These are phyloP conservation scores for Acipenser transmontanus DNA, from an alignment of 2,797 vertebrate genomes.

Conservation along the genomic window DNA sequence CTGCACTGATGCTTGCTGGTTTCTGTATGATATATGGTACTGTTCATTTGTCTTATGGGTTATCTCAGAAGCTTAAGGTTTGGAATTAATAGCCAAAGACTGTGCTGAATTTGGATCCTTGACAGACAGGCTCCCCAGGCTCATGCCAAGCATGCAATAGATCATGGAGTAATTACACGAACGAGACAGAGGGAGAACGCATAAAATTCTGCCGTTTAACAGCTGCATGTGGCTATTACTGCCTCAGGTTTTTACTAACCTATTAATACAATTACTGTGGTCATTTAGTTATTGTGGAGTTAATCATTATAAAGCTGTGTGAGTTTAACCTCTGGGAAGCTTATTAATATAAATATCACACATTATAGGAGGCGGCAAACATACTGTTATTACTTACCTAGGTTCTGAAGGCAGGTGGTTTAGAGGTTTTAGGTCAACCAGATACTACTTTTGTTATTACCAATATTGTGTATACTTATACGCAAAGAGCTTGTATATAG, in stretches of 20 bases:
- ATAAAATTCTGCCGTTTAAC: neutral
- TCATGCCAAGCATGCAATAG: too few species aligned
- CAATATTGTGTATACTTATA: neutral
- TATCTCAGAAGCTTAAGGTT: too few species aligned
- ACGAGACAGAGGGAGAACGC: too few species aligned
- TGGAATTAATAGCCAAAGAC: too few species aligned
- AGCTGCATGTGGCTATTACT: neutral
- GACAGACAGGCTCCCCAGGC: too few species aligned
- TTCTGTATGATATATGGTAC: too few species aligned
- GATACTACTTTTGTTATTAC: neutral
- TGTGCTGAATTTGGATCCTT: too few species aligned
- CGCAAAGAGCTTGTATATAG: too few species aligned
- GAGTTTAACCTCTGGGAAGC: neutral
- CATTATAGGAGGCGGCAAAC: neutral
- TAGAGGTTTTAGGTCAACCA: neutral
- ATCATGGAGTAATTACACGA: too few species aligned
- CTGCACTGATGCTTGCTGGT: too few species aligned
- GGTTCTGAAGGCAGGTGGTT: too few species aligned
- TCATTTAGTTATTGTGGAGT: neutral
- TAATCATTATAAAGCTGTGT: neutral
- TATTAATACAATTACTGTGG: neutral
- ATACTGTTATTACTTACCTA: neutral
- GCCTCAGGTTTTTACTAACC: neutral
- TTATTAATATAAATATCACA: slow-evolving; percentile 2
- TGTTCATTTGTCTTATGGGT: too few species aligned